Conservation (phyloP, 64 coral and sea anemone genomes). For the Pocillopora verrucosa region DNA sequence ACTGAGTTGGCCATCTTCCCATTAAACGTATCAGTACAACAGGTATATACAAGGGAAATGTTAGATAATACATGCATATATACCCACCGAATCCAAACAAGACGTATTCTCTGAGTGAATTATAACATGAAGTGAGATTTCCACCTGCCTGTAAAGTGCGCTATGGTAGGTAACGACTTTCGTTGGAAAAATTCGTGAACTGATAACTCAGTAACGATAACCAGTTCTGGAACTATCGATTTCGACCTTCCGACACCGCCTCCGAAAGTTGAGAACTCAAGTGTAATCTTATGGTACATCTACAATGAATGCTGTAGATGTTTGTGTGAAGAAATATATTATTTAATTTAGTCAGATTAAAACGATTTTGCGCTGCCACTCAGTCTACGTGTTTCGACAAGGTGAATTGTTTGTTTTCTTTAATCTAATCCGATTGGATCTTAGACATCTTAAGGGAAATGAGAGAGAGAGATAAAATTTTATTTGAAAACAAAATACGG, state of each 20-base stretch:
- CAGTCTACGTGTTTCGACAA: neutral
- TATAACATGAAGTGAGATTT: too few relatives aligned
- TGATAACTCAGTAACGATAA: too few relatives aligned
- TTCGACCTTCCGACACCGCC: neutral
- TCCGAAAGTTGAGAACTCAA: neutral
- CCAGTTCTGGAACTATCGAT: too few relatives aligned
- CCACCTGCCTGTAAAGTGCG: too few relatives aligned
- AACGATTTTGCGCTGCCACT: neutral
- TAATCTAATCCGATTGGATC: neutral
- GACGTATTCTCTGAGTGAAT: too few relatives aligned
- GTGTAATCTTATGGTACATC: neutral
- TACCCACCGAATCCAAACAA: too few relatives aligned
- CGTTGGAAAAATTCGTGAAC: too few relatives aligned
- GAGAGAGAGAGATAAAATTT: neutral
- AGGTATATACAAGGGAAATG: too few relatives aligned
- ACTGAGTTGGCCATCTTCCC: too few relatives aligned
- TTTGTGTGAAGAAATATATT: neutral
- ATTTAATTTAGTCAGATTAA: neutral
- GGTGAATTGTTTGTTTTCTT: neutral
- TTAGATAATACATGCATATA: too few relatives aligned
- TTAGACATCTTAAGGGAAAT: neutral
- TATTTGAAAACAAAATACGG: neutral
- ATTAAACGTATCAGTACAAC: too few relatives aligned
- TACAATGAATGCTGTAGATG: neutral
- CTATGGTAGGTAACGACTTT: too few relatives aligned